These are phyloP conservation scores for Dasypus novemcinctus DNA, from an alignment of 2,113 vertebrate genomes.

Conservation along the genomic window DNA sequence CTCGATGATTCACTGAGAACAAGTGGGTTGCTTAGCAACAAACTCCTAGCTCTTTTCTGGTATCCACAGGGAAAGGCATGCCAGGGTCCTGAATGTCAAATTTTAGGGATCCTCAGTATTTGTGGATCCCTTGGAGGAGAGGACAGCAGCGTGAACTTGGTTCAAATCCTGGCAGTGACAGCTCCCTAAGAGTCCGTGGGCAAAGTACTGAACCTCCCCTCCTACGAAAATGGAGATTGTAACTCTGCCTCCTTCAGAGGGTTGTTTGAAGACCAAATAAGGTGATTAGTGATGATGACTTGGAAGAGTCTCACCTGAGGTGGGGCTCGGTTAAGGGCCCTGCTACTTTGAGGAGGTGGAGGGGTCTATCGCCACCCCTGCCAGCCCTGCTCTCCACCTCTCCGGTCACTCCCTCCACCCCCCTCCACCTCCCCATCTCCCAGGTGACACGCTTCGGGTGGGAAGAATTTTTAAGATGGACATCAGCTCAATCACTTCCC, in stretches of 20 bases:
- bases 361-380: too few species aligned
- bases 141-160: background rate
- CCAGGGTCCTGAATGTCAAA: background rate
- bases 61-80: background rate
- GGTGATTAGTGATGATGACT: background rate
- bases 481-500: background rate
- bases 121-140: background rate
- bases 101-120: background rate
- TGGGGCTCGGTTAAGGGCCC: background rate
- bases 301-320: background rate
- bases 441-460: background rate
- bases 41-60: background rate
- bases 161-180: background rate
- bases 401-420: background rate
- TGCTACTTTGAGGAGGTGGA: background rate
- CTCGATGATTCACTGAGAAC: background rate
- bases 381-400: background rate
- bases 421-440: background rate
- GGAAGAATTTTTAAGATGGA: background rate
- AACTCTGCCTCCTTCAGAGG: background rate
- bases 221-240: background rate
- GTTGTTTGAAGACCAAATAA: background rate
- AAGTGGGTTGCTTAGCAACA: constrained; percentile 41
- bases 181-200: background rate
- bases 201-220: background rate